Evolutionary conservation across 2,888 invertebrate genomes (phyloP).

Genomic region (Yponomeuta cagnagella): DNA sequence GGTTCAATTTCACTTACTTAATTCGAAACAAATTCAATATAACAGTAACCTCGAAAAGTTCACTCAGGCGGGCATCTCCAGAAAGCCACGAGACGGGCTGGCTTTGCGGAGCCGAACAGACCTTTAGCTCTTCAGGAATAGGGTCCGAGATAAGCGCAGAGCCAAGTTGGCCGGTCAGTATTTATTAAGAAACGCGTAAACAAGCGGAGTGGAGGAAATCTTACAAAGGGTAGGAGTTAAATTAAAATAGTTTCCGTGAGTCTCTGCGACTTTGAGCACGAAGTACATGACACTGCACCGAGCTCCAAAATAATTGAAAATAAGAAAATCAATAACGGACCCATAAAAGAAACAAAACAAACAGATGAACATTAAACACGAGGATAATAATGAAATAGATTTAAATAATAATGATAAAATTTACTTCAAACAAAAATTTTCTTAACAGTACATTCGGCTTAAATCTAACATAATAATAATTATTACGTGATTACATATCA

Average conservation of each 20-base stretch:
- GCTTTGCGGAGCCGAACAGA: neutral
- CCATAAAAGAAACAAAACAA: too few species aligned
- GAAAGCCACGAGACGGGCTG: constrained; percentile 8
- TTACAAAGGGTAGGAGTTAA: constrained; percentile 52
- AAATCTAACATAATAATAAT: too few species aligned
- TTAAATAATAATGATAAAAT: too few species aligned
- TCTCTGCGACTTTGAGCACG: constrained; percentile 16
- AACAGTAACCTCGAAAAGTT: constrained; percentile 40
- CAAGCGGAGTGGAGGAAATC: constrained; percentile 40
- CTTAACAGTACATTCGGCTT: too few species aligned
- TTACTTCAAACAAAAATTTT: too few species aligned
- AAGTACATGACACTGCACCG: constrained; percentile 12
- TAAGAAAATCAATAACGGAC: too few species aligned
- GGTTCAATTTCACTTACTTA: constrained; percentile 24
- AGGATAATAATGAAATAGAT: too few species aligned
- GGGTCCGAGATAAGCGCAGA: neutral
- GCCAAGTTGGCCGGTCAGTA: constrained; percentile 24
- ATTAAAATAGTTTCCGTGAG: constrained; percentile 57
- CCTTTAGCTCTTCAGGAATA: neutral
- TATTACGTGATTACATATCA: too few species aligned
- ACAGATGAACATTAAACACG: too few species aligned
- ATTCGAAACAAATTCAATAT: constrained; percentile 47
- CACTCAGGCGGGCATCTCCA: constrained; percentile 18
- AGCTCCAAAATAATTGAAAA: neutral
- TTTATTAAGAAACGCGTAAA: constrained; percentile 56